Evolutionary conservation across 2,888 invertebrate species (phyloP).

Genomic region (Sthenelais limicola): DNA sequence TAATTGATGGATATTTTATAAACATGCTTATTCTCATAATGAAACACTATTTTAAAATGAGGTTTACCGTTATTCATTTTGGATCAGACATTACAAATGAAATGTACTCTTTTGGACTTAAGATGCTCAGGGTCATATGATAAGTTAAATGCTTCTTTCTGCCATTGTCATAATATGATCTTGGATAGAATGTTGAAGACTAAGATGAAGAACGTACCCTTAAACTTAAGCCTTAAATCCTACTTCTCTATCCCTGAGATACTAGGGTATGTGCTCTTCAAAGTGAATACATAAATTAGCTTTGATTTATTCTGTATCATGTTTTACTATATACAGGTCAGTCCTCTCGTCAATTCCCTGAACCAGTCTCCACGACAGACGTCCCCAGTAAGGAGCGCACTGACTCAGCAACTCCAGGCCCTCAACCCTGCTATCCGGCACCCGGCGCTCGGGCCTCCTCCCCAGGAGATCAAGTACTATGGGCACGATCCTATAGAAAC

Average conservation of each 20-base stretch:
- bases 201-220: too few species aligned
- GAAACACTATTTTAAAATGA: neutral
- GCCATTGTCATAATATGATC: neutral
- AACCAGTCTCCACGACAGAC: slow-evolving; percentile 30
- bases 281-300: too few species aligned
- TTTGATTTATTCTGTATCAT: too few species aligned
- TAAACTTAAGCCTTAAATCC: too few species aligned
- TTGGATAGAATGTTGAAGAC: too few species aligned
- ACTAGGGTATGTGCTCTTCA: too few species aligned
- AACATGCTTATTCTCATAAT: neutral
- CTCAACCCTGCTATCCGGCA: neutral
- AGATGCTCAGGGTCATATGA: too few species aligned
- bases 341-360: slow-evolving; percentile 42
- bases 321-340: slow-evolving; percentile 47
- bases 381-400: slow-evolving; percentile 14
- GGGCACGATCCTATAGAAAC: slow-evolving; percentile 47
- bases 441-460: neutral
- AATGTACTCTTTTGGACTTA: too few species aligned
- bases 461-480: slow-evolving; percentile 40
- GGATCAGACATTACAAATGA: too few species aligned
- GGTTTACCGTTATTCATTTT: neutral
- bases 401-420: slow-evolving; percentile 49
- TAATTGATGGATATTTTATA: neutral
- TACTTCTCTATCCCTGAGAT: too few species aligned
- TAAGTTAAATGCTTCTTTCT: too few species aligned